Base-by-base conservation (phyloP, 2,888 invertebrate species). In the Andrena fulva region DNA sequence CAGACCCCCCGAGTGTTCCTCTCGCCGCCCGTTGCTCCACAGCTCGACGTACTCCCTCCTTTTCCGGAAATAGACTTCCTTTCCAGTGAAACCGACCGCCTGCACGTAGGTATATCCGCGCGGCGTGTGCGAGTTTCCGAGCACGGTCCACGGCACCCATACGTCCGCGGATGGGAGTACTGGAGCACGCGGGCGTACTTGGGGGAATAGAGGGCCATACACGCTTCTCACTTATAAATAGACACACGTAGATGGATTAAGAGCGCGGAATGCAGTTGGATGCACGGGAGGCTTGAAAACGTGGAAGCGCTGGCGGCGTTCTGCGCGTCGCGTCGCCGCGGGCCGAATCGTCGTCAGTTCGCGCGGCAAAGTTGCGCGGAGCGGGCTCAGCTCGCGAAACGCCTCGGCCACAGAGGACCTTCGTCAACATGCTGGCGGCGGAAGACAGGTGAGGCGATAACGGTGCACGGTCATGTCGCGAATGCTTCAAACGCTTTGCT, bases 391-490 rank as follows among this genome's bases (percentile, higher is more conserved):
- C 7, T 33, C 54, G 79, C 54, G 71, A 62, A 77, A 68, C 69
- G 8, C 16, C n/a, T 48, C 5, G 33, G 10, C 35, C 27, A 27
- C 3, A 1, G 7, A 24, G 27, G 42, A 48, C 29, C 24, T 2
- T 20, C 12, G 50, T 42, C 80, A 50, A 63, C 62, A 91, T 92
- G 92, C 81, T 92, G 76, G 91, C 91, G 8, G 91, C 91, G 16
- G 90, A 91, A 75, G 91, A 91, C 87, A 92, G 91, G 93, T 92
- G 85, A 91, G 89, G 60, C 16, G 31, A 52, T 54, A 76, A 62
- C 62, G 76, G 70, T 56, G 50, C 69, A 20, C 69, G 16, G 31
- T 12, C 4, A 48, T 20, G 24, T 48, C 54, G 77, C 42, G 31
- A 64, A 67, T 24, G 33, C 60, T 60, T 10, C 10, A 31, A 64